phyloP scores from a whole-genome alignment of 2,113 vertebrate genomes.

The Cisticola juncidis region DNA sequence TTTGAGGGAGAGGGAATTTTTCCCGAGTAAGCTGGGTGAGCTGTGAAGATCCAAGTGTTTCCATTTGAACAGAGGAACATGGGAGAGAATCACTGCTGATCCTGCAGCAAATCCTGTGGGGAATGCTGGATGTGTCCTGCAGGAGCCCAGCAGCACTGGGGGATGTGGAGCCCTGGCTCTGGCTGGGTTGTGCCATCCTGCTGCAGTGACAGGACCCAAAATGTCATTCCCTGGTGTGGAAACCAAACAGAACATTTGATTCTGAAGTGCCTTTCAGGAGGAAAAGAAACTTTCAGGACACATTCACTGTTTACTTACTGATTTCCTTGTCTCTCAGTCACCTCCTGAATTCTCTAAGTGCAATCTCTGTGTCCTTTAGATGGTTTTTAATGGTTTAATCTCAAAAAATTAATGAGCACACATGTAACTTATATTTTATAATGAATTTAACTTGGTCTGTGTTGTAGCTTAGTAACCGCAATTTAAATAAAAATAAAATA shows the following conservation, averaged over 20 bases:
- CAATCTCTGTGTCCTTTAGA: background rate
- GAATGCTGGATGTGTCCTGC: accelerated
- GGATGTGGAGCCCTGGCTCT: background rate
- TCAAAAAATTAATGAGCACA: background rate
- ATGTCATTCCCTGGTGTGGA: background rate
- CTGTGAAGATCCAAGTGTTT: background rate
- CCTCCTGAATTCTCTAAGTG: accelerated
- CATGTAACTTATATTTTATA: background rate
- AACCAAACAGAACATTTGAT: accelerated
- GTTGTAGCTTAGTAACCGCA: background rate
- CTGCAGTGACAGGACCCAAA: background rate
- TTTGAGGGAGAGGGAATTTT: background rate
- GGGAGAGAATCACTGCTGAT: background rate
- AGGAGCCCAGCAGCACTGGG: background rate
- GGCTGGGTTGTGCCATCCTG: background rate
- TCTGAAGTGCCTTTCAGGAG: background rate
- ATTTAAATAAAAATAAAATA: background rate
- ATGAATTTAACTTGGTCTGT: background rate
- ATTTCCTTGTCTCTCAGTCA: background rate
- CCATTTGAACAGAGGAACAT: background rate
- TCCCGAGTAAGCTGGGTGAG: background rate
- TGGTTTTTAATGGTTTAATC: background rate
- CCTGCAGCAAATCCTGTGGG: accelerated
- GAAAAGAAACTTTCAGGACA: background rate
- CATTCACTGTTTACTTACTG: background rate